Base-by-base conservation (phyloP, 2,113 vertebrate species). In the Notiomystis cincta region DNA sequence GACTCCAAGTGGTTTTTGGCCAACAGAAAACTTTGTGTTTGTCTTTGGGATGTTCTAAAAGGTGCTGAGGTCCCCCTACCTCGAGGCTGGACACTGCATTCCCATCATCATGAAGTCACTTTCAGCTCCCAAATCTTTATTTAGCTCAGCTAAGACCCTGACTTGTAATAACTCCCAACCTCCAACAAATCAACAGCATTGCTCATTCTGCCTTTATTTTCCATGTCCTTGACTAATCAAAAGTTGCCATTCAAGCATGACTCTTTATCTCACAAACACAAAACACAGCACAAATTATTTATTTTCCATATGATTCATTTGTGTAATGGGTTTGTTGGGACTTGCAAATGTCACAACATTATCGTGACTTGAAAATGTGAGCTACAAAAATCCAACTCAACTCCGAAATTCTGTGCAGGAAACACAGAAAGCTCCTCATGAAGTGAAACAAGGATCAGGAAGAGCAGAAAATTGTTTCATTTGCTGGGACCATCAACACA, bases 1-100 rank as follows among this genome's bases (percentile, higher is more conserved):
- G 2, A 16, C 42, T 50, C 23, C 0, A 17, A 22, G 14, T 0
- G 0, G 3, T 13, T n/a, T 25, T 17, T 15, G 23, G n/a, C 47
- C 38, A 73, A 35, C 42, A 66, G 45, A 50, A 83, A n/a, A 23
- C 8, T 3, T 3, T n/a, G 47, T 15, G 40, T 33, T 70, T 54
- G 47, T 54, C 27, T 54, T 70, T 7, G 28, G 48, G 71, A 5
- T 33, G 24, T 6, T 53, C 24, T 23, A 27, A 56, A 71, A 84
- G 54, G 37, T 44, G 62, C 66, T 50, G 47, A 77, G 33, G 14
- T 27, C 5, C 14, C 10, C 15, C 5, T 11, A 2, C 17, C 44
- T 7, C 1, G 1, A 61, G 80, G 65, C 11, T 28, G 30, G 37
- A 22, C 35, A 23, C 20, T 10, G 37, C 15, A 21, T 10, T 37